These are phyloP conservation scores for Volucella bombylans DNA, from an alignment of 2,888 invertebrate genomes.

Conservation along the genomic window DNA sequence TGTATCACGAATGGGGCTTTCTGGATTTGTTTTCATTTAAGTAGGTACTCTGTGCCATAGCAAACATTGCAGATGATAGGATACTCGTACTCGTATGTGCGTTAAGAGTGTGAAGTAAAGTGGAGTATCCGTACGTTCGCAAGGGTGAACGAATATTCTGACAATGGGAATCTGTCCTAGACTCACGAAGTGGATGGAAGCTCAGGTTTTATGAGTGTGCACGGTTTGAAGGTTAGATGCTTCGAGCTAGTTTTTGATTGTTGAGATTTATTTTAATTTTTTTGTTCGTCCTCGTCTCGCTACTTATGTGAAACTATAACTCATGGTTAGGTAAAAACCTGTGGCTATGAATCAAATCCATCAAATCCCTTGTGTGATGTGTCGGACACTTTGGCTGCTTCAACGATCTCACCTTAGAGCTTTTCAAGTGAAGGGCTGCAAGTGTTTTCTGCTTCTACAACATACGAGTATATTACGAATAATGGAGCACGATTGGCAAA, in stretches of 20 bases:
- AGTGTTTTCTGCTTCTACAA: too few relatives aligned
- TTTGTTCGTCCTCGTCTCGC: not conserved
- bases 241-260: too few relatives aligned
- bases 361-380: too few relatives aligned
- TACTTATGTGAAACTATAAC: too few relatives aligned
- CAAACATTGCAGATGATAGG: not conserved
- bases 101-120: constrained; percentile 12
- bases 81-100: not conserved
- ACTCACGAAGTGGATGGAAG: constrained; percentile 54
- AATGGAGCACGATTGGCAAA: too few relatives aligned
- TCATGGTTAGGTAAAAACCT: too few relatives aligned
- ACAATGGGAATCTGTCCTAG: constrained; percentile 33
- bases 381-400: too few relatives aligned
- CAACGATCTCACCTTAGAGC: too few relatives aligned
- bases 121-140: not conserved
- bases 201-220: constrained; percentile 50
- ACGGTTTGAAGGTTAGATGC: not conserved
- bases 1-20: constrained; percentile 31
- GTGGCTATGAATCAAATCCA: too few relatives aligned
- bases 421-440: too few relatives aligned
- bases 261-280: not conserved
- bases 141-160: constrained; percentile 9
- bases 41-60: constrained; percentile 10
- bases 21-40: constrained; percentile 45
- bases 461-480: too few relatives aligned